These are phyloP conservation scores for Thunnus thynnus DNA, from an alignment of 2,113 vertebrate genomes.

Conservation along the genomic window DNA sequence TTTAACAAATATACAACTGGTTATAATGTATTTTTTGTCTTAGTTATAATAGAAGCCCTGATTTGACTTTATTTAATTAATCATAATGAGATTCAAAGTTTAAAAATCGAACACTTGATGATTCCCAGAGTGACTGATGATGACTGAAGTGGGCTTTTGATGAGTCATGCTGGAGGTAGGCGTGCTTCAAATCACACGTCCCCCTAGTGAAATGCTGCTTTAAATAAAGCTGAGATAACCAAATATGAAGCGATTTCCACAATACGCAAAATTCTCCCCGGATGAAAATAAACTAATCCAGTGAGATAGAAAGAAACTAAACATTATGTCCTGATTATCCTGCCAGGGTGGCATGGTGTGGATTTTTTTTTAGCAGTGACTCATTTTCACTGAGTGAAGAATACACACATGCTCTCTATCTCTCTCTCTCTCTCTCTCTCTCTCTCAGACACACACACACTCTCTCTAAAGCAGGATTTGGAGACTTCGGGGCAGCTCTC, in stretches of 20 bases:
- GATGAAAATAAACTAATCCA: constrained; percentile 76
- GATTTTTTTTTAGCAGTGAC: constrained; percentile 76
- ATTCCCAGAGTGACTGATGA: constrained; percentile 16
- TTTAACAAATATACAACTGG: neutral
- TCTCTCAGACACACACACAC: constrained; percentile 1
- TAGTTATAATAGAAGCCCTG: neutral
- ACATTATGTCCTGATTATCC: constrained; percentile 73
- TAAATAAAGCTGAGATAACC: constrained; percentile 57
- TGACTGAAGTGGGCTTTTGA: constrained; percentile 36
- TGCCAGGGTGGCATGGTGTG: constrained; percentile 69
- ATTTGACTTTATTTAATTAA: constrained; percentile 26
- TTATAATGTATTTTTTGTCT: constrained; percentile 4
- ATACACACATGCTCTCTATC: constrained; percentile 14
- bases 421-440: no score
- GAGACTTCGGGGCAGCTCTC: constrained; percentile 69
- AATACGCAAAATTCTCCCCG: constrained; percentile 45
- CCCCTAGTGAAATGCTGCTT: constrained; percentile 41
- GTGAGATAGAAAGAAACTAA: constrained; percentile 72
- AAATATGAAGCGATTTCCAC: constrained; percentile 43
- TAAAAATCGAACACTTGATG: constrained; percentile 8
- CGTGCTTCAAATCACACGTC: constrained; percentile 35
- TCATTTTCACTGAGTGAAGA: constrained; percentile 70
- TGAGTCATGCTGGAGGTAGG: constrained; percentile 56
- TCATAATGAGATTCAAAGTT: constrained; percentile 23
- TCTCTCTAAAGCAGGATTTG: constrained; percentile 60